Evolutionary conservation across 2,888 invertebrate genomes (phyloP), one percentile per base, ranked within the genome.

Genomic region (Pollenia angustigena): DNA sequence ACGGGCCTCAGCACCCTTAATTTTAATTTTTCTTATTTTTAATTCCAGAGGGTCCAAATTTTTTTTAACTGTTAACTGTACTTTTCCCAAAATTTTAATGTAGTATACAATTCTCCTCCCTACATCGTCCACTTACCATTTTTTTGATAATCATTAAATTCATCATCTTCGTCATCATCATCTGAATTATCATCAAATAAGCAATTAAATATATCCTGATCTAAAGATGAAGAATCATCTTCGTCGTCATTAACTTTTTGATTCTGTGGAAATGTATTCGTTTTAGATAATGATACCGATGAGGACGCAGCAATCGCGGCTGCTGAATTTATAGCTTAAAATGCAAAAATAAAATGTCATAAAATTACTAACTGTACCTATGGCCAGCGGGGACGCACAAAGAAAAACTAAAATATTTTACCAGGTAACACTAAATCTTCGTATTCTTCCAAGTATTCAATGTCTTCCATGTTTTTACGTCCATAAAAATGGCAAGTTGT

Each of bases 381-480:
- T 66, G 58, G 14, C 50, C 4, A 81, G 58, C 16, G 54, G 42
- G 68, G 40, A 69, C 56, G 71, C 71, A 79, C 68, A 76, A 74
- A 64, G 50, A 16, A 40, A 16, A 48, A 40, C 12, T 11, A 23
- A 11, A 60, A n/a, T 23, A 79, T 88, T 90, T 89, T 85, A 92
- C 92, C 91, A 89, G 93, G 92, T 80, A 92, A 84, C 56, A 92
- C 91, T 79, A 92, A 89, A 88, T 92, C 92, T 89, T 92, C 92
- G 85, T 92, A 92, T 81, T 92, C 92, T 72, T 92, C 92, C 40
- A 93, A 88, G 87, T 92, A 93, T 89, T 92, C 93, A 81, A 92
- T 91, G 81, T 93, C 92, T 84, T 92, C 92, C 93, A 93, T 92
- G 81, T 89, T 90, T 62, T 85, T 88, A 56, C 18, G 50, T n/a